Evolutionary conservation across 2,113 vertebrate genomes (phyloP), one percentile per base, ranked within the genome.

Genomic region (Plotosus lineatus): DNA sequence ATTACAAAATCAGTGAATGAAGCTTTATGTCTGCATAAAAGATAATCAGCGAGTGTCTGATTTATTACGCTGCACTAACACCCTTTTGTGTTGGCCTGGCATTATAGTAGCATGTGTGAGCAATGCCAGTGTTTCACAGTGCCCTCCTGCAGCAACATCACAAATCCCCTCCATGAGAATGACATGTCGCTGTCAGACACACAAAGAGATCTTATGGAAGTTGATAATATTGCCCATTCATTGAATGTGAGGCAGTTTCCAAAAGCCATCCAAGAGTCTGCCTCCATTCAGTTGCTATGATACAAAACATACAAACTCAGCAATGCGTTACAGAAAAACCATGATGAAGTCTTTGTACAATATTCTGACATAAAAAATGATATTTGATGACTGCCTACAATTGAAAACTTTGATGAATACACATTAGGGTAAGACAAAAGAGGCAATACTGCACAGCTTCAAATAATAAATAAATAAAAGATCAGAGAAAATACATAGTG

Each of bases 201-300:
- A 91, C 88, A 92, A 92, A 89, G 83, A 86, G 87, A 90, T 90
- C 90, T 89, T 86, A 89, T 86, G 87, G 88, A 89, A 36, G 80
- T 77, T 87, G 83, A 92, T 90, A 92, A 92, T 91, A 87, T 90
- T 88, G 87, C 82, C 88, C 89, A 91, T 91, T 92, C 89, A 92
- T 88, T 88, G 74, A 83, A 86, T 31, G 77, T 69, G 75, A 89
- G 84, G 88, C 80, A 65, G 83, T 79, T n/a, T 89, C 89, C 86
- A 88, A 88, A 85, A 88, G 87, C 84, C 69, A 58, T 61, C 86
- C 79, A 83, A 61, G 77, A 78, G 78, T 78, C 85, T 86, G 72
- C 31, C 1, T 81, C 83, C 81, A 83, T 81, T 81, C 77, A 60
- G 90, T 91, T 90, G 88, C 89, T 86, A 92, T 88, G 90, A 79